Conservation (phyloP, 2,797 vertebrate species). For the Intellagama lesueurii region DNA sequence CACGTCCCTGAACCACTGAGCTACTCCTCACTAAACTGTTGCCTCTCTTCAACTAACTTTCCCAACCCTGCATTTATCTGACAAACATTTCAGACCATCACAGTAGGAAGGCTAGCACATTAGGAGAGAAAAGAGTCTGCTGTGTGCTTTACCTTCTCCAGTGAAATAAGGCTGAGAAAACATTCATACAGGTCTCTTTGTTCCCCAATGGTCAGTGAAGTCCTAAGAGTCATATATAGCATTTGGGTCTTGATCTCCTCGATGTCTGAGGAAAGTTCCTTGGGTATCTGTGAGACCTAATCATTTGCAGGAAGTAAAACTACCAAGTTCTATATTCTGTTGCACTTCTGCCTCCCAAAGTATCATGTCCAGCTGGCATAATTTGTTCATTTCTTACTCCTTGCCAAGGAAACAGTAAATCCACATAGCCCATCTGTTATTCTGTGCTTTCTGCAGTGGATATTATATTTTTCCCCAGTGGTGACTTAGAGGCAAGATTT, state of each 20-base stretch:
- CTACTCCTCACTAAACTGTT: no score
- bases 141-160: not conserved
- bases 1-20: no score
- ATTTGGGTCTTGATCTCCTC: conserved; percentile 2
- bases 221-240: not conserved
- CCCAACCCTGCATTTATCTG: no score
- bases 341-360: not conserved
- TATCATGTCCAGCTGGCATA: conserved; percentile 1
- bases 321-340: not conserved
- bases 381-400: not conserved
- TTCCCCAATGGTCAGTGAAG: not conserved
- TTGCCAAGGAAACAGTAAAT: conserved; percentile 26
- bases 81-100: no score
- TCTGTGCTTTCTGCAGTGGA: conserved; percentile 1
- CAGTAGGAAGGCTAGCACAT: not conserved
- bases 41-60: no score
- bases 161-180: not conserved
- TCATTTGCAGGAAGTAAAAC: not conserved
- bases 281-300: conserved; percentile 8
- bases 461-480: not conserved
- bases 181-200: not conserved
- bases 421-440: conserved; percentile 9
- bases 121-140: no score
- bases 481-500: not conserved
- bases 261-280: not conserved